A percentile compares a stretch with the other conserved stretches of the same genome.
Conservation (phyloP, 2,797 vertebrate genomes). For the Xenopus petersii region DNA sequence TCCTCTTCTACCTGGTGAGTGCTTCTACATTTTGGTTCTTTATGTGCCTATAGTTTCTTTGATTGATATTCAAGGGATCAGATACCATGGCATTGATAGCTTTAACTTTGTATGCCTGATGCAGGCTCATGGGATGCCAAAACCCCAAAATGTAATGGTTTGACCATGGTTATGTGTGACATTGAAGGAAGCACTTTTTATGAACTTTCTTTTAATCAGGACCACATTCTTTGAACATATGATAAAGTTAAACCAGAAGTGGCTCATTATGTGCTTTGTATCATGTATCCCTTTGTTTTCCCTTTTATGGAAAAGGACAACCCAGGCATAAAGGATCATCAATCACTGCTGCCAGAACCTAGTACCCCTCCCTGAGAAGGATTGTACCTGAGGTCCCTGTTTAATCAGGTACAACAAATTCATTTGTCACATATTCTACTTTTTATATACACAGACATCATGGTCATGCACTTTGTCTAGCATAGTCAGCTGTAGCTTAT, state of each 20-base stretch:
- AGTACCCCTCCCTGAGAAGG: too few relatives aligned
- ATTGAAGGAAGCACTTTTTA: neutral
- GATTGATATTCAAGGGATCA: slow-evolving; percentile 47
- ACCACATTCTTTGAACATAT: slow-evolving; percentile 1
- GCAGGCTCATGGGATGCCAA: slow-evolving; percentile 45
- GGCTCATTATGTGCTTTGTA: neutral
- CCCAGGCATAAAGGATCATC: neutral
- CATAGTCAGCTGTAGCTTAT: too few relatives aligned
- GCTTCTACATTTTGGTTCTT: too few relatives aligned
- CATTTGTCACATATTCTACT: too few relatives aligned
- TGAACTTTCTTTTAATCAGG: neutral
- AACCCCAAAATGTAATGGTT: neutral
- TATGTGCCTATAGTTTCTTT: too few relatives aligned
- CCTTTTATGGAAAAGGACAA: too few relatives aligned
- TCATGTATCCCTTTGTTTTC: neutral
- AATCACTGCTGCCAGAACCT: too few relatives aligned
- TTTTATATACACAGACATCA: too few relatives aligned
- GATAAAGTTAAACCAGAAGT: neutral
- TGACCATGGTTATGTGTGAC: slow-evolving; percentile 24
- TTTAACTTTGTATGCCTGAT: slow-evolving; percentile 38
- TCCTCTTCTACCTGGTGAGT: too few relatives aligned
- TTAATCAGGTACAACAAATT: too few relatives aligned
- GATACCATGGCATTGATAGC: slow-evolving; percentile 36
- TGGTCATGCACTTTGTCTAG: too few relatives aligned
- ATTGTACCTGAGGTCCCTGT: too few relatives aligned